These are phyloP conservation scores for Urophycis tenuis DNA, from an alignment of 2,797 vertebrate genomes.

Conservation along the genomic window DNA sequence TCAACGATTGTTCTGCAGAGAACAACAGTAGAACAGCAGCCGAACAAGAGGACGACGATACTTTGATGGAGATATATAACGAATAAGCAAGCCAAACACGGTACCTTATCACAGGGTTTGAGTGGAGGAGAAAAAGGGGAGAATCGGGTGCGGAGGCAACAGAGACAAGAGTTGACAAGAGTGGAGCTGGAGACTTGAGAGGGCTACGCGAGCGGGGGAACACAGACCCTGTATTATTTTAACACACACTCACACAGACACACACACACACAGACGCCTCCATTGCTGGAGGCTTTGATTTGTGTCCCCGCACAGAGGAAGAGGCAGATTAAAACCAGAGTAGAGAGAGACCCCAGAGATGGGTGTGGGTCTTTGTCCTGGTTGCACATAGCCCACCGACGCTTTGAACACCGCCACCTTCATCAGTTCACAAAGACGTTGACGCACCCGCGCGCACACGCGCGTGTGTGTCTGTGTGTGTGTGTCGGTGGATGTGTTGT, in stretches of 20 bases:
- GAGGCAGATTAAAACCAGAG: constrained; percentile 81
- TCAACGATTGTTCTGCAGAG: not conserved
- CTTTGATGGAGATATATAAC: not conserved
- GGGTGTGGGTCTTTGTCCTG: constrained; percentile 65
- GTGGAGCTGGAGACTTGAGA: not conserved
- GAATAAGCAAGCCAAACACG: not conserved
- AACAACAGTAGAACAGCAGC: not conserved
- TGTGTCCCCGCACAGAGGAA: constrained; percentile 73
- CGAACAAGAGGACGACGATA: not conserved
- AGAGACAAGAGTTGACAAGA: not conserved
- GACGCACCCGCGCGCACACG: constrained; percentile 19
- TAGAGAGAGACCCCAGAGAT: constrained; percentile 74
- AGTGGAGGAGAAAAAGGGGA: not conserved
- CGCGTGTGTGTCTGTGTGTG: constrained; percentile 40
- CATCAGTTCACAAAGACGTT: constrained; percentile 51
- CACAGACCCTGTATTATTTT: not conserved
- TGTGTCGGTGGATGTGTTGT: not conserved
- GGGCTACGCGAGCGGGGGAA: not conserved
- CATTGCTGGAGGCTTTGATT: constrained; percentile 73
- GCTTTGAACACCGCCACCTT: constrained; percentile 62
- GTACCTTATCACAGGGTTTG: not conserved
- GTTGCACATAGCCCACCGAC: constrained; percentile 67
- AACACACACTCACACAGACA: constrained; percentile 11
- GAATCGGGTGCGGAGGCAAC: not conserved
- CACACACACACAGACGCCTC: constrained; percentile 17